Conservation (phyloP, 2,797 vertebrate species). For the Ceryle rudis region DNA sequence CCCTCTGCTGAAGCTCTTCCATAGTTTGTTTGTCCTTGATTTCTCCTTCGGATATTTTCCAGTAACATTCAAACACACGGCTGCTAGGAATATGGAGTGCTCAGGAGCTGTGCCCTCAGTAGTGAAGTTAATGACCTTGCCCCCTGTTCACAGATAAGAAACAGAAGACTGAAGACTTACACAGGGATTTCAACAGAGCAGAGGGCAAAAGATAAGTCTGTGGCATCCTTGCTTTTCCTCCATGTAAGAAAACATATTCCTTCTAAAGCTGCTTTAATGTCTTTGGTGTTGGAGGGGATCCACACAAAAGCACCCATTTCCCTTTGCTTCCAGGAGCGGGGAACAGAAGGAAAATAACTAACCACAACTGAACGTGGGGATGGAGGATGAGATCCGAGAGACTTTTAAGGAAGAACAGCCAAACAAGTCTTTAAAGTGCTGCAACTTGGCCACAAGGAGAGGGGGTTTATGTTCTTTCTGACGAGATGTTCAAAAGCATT, state of each 20-base stretch:
- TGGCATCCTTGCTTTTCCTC: neutral
- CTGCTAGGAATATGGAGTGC: neutral
- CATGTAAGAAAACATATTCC: neutral
- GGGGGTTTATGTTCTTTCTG: rapidly evolving
- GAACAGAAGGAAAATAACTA: neutral
- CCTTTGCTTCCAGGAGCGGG: neutral
- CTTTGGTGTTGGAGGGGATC: neutral
- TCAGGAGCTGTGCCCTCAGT: neutral
- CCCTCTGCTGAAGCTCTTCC: neutral
- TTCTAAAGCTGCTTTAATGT: neutral
- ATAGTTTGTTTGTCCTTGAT: neutral
- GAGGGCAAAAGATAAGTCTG: neutral
- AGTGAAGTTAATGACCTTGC: neutral
- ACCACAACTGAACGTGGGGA: neutral
- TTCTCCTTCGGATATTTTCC: neutral
- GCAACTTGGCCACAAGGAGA: neutral
- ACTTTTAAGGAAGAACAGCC: neutral
- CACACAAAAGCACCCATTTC: neutral
- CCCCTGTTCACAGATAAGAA: neutral
- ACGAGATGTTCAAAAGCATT: neutral
- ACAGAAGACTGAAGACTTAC: neutral
- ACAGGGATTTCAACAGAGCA: neutral
- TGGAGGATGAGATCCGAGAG: neutral
- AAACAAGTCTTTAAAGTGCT: neutral
- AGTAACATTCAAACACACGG: neutral